Percentiles rank a stretch among this genome's conserved stretches.
Evolutionary conservation across 2,113 vertebrate genomes (phyloP).

Genomic region (Tonatia bakeri): DNA sequence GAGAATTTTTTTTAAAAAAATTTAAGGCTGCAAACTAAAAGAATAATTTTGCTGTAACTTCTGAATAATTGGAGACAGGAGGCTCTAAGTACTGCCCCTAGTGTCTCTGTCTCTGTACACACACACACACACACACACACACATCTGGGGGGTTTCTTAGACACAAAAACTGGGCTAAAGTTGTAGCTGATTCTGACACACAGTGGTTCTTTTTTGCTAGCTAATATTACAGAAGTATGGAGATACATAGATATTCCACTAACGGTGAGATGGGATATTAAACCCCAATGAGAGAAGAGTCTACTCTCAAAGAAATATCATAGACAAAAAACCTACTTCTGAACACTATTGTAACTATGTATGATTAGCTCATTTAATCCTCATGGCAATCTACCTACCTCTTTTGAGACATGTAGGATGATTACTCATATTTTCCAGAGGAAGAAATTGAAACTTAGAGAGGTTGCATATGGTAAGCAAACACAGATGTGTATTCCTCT

Average conservation of each 20-base stretch:
- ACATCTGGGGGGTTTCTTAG: background rate
- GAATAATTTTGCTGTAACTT: conserved; percentile 24
- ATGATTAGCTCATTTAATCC: background rate
- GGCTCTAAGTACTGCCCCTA: background rate
- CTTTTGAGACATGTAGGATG: background rate
- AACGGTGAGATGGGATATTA: background rate
- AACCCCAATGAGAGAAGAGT: background rate
- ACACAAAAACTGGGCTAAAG: background rate
- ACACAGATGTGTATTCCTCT: background rate
- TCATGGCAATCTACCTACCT: background rate
- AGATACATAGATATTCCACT: background rate
- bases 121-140: background rate
- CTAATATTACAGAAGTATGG: background rate
- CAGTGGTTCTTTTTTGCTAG: background rate
- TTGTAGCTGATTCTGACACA: background rate
- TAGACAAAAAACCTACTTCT: background rate
- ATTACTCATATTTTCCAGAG: background rate
- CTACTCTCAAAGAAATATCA: background rate
- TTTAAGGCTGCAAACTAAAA: conserved; percentile 30
- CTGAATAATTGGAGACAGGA: conserved; percentile 52
- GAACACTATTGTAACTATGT: background rate
- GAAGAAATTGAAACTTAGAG: background rate
- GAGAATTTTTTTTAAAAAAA: too few relatives aligned
- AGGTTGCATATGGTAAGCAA: background rate
- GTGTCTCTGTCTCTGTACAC: background rate